phyloP scores from a whole-genome alignment of 1,140 invertebrate genomes.

The Probaryconus sp. region DNA sequence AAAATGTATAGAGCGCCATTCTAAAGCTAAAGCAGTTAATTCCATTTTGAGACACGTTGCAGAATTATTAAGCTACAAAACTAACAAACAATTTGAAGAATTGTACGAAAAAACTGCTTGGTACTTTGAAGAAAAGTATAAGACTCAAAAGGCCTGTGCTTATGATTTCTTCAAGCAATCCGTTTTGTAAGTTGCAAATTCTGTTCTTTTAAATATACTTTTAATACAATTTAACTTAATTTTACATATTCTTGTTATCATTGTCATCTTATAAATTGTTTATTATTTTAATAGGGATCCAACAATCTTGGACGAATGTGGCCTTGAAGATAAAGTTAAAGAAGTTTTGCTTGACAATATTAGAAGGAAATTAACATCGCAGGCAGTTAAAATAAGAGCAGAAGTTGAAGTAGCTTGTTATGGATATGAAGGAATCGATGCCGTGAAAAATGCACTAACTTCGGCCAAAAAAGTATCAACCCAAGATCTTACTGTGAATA shows the following conservation, averaged over 20 bases:
- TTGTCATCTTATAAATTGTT: no score
- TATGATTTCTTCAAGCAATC: conserved; percentile 99
- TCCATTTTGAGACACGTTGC: conserved; percentile 98
- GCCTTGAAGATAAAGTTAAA: conserved; percentile 94
- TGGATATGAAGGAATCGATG: conserved; percentile 99
- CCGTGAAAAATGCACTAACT: conserved; percentile 95
- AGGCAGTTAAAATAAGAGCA: conserved; percentile 98
- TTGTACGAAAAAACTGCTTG: conserved; percentile 99
- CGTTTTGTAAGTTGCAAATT: conserved; percentile 95
- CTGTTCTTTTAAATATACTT: no score
- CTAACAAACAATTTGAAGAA: conserved; percentile 95
- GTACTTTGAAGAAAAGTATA: conserved; percentile 98
- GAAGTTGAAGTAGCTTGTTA: conserved; percentile 99
- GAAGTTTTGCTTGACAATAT: conserved; percentile 96
- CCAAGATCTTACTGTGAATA: conserved; percentile 97
- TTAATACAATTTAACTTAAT: no score
- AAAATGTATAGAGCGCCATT: conserved; percentile 98
- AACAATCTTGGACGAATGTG: conserved; percentile 96
- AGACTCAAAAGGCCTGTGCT: conserved; percentile 91
- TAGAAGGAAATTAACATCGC: conserved; percentile 96
- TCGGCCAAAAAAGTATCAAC: conserved; percentile 95
- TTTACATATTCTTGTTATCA: no score
- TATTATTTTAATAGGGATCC: conserved; percentile 95
- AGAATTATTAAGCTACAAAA: conserved; percentile 94
- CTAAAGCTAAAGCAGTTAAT: conserved; percentile 99